Base-by-base conservation (phyloP, 2,113 vertebrate species). In the Actenoides hombroni region DNA sequence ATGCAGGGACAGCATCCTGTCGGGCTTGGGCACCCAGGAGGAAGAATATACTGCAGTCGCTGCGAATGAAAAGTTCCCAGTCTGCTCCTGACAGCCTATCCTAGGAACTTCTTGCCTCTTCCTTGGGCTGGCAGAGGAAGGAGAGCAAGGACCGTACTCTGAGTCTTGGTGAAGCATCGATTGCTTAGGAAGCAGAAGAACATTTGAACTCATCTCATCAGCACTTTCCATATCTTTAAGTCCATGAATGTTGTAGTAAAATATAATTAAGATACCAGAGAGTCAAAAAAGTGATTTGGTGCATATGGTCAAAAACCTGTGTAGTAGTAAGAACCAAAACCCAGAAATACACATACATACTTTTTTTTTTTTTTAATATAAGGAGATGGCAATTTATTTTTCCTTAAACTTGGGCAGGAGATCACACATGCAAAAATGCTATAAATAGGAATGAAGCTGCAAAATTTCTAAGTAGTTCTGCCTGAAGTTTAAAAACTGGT, bases 61-160 rank as follows among this genome's bases (percentile, higher is more conserved):
- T 26, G 24, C 46, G 33, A 1, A 3, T 1, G 5, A 6, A 23
- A 60, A 63, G 35, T 0, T 5, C 21, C 28, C 21, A 1, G 0
- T 57, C 20, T 61, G 24, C 46, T 88, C 16, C 53, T 6, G 6
- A n/a, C 0, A 3, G 5, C 26, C 28, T 28, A 3, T 24, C 16
- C 23, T 3, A 16, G 90, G 53, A 6, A 17, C 6, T 67, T 25
- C 49, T 6, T 37, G 7, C 10, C 29, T 3, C 11, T 35, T 78
- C 33, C 63, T 9, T 2, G 2, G n/a, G 40, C 40, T 35, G 44
- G 54, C 28, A 25, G 56, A 54, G 54, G 61, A 19, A 21, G 35
- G 49, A 44, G 35, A 49, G 59, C 5, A 14, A 67, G 64, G 37
- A 44, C 4, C 25, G 25, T 4, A 76, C 77, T 17, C 33, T 20